These are phyloP conservation scores for Caenorhabditis sp. DNA, from an alignment of 2,888 invertebrate genomes.

Conservation along the genomic window DNA sequence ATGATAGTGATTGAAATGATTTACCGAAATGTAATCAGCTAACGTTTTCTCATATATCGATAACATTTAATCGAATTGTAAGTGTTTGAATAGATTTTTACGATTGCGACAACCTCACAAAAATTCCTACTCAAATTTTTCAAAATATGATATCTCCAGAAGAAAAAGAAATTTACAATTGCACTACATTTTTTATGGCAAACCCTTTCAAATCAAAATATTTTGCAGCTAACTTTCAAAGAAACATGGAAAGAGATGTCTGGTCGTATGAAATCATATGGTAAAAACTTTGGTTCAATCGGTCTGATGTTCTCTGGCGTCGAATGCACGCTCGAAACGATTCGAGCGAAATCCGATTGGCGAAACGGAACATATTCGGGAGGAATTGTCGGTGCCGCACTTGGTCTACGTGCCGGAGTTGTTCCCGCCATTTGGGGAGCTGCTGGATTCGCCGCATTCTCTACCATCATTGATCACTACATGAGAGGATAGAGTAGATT, in stretches of 20 bases:
- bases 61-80: too few relatives aligned
- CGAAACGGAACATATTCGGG: slow-evolving; percentile 79
- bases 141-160: too few relatives aligned
- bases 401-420: slow-evolving; percentile 81
- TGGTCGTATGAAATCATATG: slow-evolving; percentile 86
- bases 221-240: slow-evolving; percentile 62
- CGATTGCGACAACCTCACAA: too few relatives aligned
- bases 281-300: slow-evolving; percentile 95
- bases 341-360: slow-evolving; percentile 92
- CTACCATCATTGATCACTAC: slow-evolving; percentile 89
- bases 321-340: slow-evolving; percentile 87
- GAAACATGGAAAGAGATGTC: slow-evolving; percentile 69
- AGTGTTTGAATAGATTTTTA: too few relatives aligned
- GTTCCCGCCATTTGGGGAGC: slow-evolving; percentile 88
- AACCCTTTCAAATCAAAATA: neutral
- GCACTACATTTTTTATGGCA: too few relatives aligned
- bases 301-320: slow-evolving; percentile 89
- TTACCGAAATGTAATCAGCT: too few relatives aligned
- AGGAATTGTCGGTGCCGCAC: slow-evolving; percentile 80
- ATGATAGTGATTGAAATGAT: too few relatives aligned
- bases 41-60: too few relatives aligned
- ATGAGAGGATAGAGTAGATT: slow-evolving; percentile 51
- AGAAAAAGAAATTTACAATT: too few relatives aligned
- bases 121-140: too few relatives aligned
- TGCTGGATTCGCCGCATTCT: slow-evolving; percentile 95